Base-by-base conservation (phyloP, 2,113 vertebrate species). In the Brachionichthys hirsutus region DNA sequence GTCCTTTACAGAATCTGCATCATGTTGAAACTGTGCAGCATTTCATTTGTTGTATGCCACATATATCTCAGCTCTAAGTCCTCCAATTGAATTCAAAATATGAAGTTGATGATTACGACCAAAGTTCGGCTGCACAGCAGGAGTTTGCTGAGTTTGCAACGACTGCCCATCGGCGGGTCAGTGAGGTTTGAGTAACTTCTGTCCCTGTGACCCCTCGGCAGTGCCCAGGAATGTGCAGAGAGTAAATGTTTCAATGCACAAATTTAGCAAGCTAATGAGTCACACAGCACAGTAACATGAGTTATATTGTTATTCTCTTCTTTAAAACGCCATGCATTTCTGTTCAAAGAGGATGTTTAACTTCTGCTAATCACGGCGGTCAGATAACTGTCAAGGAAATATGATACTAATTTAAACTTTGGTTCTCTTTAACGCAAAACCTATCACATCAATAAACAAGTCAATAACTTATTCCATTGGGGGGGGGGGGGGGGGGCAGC, bases 341-440 rank as follows among this genome's bases (percentile, higher is more conserved):
- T 54, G 17, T 0, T 52, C 8, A 75, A 85, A 80, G 80, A 79
- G 77, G 82, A 85, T 70, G 80, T 77, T 70, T 18, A 9, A 38
- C 7, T 17, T 38, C 58, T 70, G 50, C 16, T 54, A 40, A 12
- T 54, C 51, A 40, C 22, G 62, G 7, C n/a, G 46, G 9, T n/a
- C 7, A 40, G 13, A 11, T 36, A 36, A n/a, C 12, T 48, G n/a
- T 22, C 9, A 3, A 18, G 2, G 18, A 19, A 45, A 64, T 16
- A 62, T 51, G 12, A 2, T 45, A 12, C 16, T 40, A 14, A 19
- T 62, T 57, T 50, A 15, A 22, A 62, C 40, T 22, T 45, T 47
- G 41, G 44, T 67, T 64, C 46, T 58, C 10, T 18, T 60, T 73
- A 35, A 16, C 16, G 58, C 18, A 65, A 17, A 58, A 24, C 1